phyloP scores from a whole-genome alignment of 2,113 vertebrate species.

The Struthidea cinerea region DNA sequence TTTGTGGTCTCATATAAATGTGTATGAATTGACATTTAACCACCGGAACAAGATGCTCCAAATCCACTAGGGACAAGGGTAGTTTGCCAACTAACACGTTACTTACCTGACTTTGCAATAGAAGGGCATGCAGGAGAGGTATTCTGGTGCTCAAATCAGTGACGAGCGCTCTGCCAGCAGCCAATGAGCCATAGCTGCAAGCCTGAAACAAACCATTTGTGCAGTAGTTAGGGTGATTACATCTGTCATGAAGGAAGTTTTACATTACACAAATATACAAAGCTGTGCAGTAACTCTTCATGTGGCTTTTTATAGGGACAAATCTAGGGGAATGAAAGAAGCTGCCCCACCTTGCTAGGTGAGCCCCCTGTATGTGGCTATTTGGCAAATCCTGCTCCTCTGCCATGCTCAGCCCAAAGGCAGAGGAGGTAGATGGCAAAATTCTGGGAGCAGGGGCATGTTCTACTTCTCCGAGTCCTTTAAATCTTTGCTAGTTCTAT shows the following conservation, averaged over 20 bases:
- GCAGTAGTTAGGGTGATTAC: background rate
- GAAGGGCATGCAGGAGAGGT: background rate
- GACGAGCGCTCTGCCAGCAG: background rate
- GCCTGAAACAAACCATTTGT: constrained; percentile 10
- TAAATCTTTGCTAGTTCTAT: background rate
- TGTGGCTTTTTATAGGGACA: background rate
- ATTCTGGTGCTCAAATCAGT: background rate
- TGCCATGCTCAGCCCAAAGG: background rate
- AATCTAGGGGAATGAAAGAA: background rate
- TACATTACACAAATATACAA: background rate
- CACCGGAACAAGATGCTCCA: background rate
- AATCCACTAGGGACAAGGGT: background rate
- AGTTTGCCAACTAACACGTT: background rate
- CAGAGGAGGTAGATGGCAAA: background rate
- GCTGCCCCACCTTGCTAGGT: background rate
- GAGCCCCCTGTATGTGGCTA: accelerated
- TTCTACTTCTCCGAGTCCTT: background rate
- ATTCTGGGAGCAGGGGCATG: background rate
- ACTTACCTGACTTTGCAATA: background rate
- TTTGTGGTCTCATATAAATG: background rate
- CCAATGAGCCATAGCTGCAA: constrained; percentile 16
- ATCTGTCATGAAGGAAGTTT: background rate
- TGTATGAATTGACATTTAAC: background rate
- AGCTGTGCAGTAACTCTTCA: background rate
- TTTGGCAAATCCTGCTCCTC: background rate